These are phyloP conservation scores for Meganola albula DNA, from an alignment of 2,888 invertebrate genomes.

Conservation along the genomic window DNA sequence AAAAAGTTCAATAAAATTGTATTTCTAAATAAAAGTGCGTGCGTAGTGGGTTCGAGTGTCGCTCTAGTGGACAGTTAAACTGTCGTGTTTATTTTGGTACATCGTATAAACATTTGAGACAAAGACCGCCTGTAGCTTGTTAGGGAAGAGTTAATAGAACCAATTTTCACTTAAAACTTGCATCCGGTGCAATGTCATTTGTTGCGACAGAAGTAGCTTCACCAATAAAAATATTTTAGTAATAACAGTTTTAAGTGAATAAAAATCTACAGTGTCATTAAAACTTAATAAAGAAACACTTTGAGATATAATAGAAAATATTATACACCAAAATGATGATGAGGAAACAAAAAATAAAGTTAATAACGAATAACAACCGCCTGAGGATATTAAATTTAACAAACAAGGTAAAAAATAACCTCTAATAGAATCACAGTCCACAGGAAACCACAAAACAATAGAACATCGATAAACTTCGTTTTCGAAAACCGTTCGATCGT, in stretches of 20 bases:
- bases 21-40: conserved; percentile 27
- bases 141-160: too few species aligned
- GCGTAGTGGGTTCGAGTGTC: conserved; percentile 21
- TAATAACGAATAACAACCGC: conserved; percentile 32
- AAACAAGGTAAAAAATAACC: conserved; percentile 17
- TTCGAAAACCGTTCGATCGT: conserved; percentile 46
- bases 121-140: conserved; percentile 16
- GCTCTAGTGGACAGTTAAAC: conserved; percentile 18
- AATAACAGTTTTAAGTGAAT: too few species aligned
- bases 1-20: conserved; percentile 23
- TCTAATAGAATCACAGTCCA: conserved; percentile 35
- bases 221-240: too few species aligned
- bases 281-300: too few species aligned
- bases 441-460: conserved; percentile 38
- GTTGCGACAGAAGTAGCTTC: too few species aligned
- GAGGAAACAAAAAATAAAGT: conserved; percentile 40
- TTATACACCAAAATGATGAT: too few species aligned
- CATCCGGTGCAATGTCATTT: too few species aligned
- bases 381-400: conserved; percentile 24
- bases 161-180: too few species aligned
- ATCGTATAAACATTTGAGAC: conserved; percentile 24
- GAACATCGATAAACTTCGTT: conserved; percentile 62
- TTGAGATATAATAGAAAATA: too few species aligned
- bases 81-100: conserved; percentile 27
- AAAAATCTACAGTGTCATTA: too few species aligned